phyloP scores from a whole-genome alignment of 2,113 vertebrate genomes.

The Amblyornis subalaris region DNA sequence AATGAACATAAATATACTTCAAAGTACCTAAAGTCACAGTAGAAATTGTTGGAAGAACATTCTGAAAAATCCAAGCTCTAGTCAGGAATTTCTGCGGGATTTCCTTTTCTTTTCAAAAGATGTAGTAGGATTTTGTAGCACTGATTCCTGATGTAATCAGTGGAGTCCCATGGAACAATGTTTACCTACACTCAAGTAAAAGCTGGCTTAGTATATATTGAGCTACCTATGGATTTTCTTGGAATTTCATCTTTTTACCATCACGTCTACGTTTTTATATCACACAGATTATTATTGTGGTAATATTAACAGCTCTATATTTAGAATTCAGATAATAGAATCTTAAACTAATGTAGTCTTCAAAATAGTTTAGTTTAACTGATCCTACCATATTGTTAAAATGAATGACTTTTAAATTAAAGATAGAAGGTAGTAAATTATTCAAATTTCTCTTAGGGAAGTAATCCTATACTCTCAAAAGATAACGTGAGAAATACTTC shows the following conservation, averaged over 20 bases:
- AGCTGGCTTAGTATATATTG: background rate
- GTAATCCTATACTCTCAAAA: background rate
- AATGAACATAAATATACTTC: slow-evolving; percentile 17
- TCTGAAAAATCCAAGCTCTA: slow-evolving; percentile 25
- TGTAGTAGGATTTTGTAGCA: background rate
- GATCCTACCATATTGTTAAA: background rate
- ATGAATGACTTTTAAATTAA: background rate
- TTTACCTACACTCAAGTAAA: background rate
- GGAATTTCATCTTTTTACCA: background rate
- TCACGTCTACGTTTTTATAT: background rate
- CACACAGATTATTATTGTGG: background rate
- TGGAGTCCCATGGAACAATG: background rate
- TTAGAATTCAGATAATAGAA: background rate
- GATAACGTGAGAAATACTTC: background rate
- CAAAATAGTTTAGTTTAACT: background rate
- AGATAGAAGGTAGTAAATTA: background rate
- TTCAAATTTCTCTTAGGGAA: background rate
- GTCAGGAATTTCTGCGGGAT: background rate
- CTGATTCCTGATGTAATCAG: background rate
- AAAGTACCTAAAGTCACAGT: slow-evolving; percentile 29
- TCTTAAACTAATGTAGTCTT: background rate
- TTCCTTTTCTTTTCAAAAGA: background rate
- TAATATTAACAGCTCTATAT: background rate
- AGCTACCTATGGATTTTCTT: background rate
- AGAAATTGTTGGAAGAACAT: slow-evolving; percentile 17